phyloP scores from a whole-genome alignment of 1,140 invertebrate genomes.

The Metopolophium dirhodum region DNA sequence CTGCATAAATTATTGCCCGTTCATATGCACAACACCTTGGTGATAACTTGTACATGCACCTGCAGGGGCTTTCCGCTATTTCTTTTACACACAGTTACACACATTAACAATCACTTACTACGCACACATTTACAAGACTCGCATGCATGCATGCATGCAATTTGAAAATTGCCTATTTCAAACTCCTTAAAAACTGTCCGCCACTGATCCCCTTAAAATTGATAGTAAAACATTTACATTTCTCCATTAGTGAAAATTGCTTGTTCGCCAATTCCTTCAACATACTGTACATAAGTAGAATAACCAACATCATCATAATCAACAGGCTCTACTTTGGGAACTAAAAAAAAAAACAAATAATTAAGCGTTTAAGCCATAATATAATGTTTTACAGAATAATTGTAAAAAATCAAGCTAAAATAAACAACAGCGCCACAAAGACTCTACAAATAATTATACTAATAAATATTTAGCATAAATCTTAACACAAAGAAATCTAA shows the following conservation, averaged over 20 bases:
- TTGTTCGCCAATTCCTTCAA: conserved; percentile 70
- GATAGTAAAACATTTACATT: conserved; percentile 65
- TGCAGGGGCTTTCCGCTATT: too few relatives aligned
- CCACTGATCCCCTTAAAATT: not conserved
- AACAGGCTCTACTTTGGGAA: conserved; percentile 66
- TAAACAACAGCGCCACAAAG: not conserved
- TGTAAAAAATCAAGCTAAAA: not conserved
- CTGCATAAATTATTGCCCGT: too few relatives aligned
- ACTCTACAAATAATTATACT: not conserved
- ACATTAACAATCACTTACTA: too few relatives aligned
- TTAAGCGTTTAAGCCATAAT: not conserved
- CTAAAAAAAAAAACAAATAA: conserved; percentile 61
- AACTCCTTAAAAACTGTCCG: too few relatives aligned
- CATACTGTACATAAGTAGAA: conserved; percentile 75
- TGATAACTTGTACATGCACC: too few relatives aligned
- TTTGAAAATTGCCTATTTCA: too few relatives aligned
- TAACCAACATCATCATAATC: conserved; percentile 67
- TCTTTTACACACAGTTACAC: too few relatives aligned
- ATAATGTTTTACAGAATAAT: not conserved
- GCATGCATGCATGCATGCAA: too few relatives aligned
- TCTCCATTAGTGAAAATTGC: conserved; percentile 75
- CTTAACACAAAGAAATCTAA: not conserved
- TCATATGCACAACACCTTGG: too few relatives aligned
- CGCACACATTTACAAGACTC: too few relatives aligned
- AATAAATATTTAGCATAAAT: not conserved